phyloP scores from a whole-genome alignment of 2,888 invertebrate genomes.

The Epirrita christyi region DNA sequence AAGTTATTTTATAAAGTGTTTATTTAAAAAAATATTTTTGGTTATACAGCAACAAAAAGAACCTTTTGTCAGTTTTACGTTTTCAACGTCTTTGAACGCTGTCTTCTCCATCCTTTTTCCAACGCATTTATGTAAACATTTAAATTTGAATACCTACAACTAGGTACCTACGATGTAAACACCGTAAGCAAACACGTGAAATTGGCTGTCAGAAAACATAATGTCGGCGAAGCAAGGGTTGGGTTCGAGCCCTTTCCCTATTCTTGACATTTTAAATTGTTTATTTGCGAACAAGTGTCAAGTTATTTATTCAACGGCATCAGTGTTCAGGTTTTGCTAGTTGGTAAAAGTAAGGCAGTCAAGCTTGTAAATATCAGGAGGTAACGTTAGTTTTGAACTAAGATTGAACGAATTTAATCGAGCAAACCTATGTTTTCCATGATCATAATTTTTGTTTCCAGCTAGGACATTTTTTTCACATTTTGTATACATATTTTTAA shows the following conservation, averaged over 20 bases:
- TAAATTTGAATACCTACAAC: conserved; percentile 7
- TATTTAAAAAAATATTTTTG: too few species aligned
- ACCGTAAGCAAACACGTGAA: conserved; percentile 62
- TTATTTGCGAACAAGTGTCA: conserved; percentile 82
- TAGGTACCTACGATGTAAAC: conserved; percentile 31
- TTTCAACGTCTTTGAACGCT: too few species aligned
- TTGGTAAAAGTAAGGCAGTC: background rate
- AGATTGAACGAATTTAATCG: too few species aligned
- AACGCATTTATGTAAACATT: background rate
- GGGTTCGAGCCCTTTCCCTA: conserved; percentile 72
- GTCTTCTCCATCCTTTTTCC: too few species aligned
- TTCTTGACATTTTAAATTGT: conserved; percentile 85
- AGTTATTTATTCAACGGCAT: conserved; percentile 76
- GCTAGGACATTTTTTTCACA: too few species aligned
- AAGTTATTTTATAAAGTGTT: too few species aligned
- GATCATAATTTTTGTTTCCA: too few species aligned
- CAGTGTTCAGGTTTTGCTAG: conserved; percentile 38
- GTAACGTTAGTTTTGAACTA: too few species aligned
- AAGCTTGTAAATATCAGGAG: too few species aligned
- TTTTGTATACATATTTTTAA: too few species aligned
- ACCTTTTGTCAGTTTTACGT: background rate
- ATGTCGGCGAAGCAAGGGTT: conserved; percentile 74
- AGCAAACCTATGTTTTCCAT: too few species aligned
- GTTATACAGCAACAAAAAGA: background rate
- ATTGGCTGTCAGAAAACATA: conserved; percentile 80